Evolutionary conservation across 2,113 vertebrate genomes (phyloP).

Genomic region (Corythaixoides concolor): DNA sequence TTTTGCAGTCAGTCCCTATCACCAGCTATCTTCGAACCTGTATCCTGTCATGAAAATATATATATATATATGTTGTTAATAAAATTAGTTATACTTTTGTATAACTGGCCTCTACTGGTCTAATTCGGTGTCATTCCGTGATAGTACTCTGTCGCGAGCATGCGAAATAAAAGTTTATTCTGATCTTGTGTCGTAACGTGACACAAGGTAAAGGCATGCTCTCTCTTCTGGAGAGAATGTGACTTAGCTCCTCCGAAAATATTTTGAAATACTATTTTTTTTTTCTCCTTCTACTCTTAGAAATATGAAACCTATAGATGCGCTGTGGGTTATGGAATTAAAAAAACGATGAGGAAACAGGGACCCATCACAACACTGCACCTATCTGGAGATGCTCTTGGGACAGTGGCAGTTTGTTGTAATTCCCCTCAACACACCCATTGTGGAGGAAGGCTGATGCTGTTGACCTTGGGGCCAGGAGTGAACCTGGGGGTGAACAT

Average conservation of each 20-base stretch:
- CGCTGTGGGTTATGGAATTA: too few species aligned
- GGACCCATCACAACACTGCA: fast-evolving
- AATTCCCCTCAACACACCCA: fast-evolving
- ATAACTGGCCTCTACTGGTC: too few species aligned
- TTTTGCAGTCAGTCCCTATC: too few species aligned
- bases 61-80: too few species aligned
- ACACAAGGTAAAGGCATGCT: background rate
- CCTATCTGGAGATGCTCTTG: background rate
- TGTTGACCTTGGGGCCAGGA: fast-evolving
- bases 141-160: too few species aligned
- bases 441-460: background rate
- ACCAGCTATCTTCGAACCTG: too few species aligned
- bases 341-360: background rate
- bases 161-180: too few species aligned
- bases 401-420: too few species aligned
- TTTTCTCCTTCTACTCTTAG: background rate
- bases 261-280: background rate
- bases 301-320: background rate
- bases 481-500: fast-evolving
- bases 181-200: too few species aligned
- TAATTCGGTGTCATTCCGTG: too few species aligned
- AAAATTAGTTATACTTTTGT: too few species aligned
- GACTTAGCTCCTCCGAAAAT: background rate
- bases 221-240: background rate
- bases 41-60: too few species aligned